These are phyloP conservation scores for Glareola pratincola DNA, from an alignment of 2,113 vertebrate genomes.

Conservation along the genomic window DNA sequence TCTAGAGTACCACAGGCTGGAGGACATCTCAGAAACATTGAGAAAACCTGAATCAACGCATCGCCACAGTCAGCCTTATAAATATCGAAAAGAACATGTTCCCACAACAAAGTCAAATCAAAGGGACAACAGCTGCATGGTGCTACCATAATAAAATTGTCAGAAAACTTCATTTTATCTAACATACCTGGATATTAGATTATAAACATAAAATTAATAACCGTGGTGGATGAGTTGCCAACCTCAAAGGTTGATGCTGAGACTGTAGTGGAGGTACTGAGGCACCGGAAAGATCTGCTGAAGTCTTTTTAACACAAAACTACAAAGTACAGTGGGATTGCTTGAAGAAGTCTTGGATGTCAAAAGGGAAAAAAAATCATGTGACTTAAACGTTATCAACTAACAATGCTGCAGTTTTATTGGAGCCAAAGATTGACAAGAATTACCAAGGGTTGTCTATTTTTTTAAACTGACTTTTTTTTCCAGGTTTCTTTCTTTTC, in stretches of 20 bases:
- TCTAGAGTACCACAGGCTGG: not conserved
- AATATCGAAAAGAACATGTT: not conserved
- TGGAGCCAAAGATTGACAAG: not conserved
- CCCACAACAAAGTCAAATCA: not conserved
- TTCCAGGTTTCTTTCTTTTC: not conserved
- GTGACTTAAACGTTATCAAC: not conserved
- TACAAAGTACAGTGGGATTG: not conserved
- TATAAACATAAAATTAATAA: not conserved
- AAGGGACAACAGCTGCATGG: not conserved
- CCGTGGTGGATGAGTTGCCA: not conserved
- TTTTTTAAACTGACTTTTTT: not conserved
- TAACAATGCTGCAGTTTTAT: not conserved
- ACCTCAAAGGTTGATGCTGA: not conserved
- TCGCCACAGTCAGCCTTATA: not conserved
- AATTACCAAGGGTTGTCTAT: not conserved
- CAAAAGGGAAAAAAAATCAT: not conserved
- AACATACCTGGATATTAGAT: not conserved
- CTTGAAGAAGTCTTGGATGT: not conserved
- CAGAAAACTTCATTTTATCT: not conserved
- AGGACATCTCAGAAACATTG: not conserved
- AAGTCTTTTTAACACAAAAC: not conserved
- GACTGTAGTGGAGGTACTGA: not conserved
- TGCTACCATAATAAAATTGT: not conserved
- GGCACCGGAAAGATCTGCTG: not conserved
- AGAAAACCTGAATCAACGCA: not conserved